Conservation (phyloP, 2,888 invertebrate species). For the Polyommatus iphigenia region DNA sequence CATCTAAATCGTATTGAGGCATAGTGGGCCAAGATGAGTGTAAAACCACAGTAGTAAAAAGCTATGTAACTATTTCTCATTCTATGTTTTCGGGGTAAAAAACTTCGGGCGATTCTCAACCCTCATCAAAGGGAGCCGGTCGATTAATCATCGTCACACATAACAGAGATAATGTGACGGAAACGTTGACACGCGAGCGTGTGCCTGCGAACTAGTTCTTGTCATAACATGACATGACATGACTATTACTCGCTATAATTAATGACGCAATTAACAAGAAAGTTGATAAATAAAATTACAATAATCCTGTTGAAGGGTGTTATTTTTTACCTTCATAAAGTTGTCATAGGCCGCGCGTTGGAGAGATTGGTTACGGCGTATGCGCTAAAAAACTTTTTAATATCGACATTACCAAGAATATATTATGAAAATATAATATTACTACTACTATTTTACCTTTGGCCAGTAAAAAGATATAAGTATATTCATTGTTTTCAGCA, state of each 20-base stretch:
- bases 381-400: too few relatives aligned
- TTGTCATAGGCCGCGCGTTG: too few relatives aligned
- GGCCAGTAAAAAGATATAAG: too few relatives aligned
- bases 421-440: too few relatives aligned
- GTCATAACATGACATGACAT: conserved; percentile 22
- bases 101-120: background rate
- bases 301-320: background rate
- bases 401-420: too few relatives aligned
- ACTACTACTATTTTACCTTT: too few relatives aligned
- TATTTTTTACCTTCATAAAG: background rate
- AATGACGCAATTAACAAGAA: conserved; percentile 24
- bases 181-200: conserved; percentile 27
- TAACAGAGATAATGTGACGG: conserved; percentile 29
- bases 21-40: background rate
- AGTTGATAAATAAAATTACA: conserved; percentile 14
- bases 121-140: conserved; percentile 6
- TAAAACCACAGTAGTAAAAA: background rate
- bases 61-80: background rate
- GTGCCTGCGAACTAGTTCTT: conserved; percentile 24
- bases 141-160: conserved; percentile 31
- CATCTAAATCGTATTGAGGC: background rate
- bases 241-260: conserved; percentile 23
- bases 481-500: too few relatives aligned
- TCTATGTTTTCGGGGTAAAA: conserved; percentile 15
- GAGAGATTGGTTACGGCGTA: too few relatives aligned